Evolutionary conservation across 2,888 invertebrate genomes (phyloP).

Genomic region (Myathropa florea): DNA sequence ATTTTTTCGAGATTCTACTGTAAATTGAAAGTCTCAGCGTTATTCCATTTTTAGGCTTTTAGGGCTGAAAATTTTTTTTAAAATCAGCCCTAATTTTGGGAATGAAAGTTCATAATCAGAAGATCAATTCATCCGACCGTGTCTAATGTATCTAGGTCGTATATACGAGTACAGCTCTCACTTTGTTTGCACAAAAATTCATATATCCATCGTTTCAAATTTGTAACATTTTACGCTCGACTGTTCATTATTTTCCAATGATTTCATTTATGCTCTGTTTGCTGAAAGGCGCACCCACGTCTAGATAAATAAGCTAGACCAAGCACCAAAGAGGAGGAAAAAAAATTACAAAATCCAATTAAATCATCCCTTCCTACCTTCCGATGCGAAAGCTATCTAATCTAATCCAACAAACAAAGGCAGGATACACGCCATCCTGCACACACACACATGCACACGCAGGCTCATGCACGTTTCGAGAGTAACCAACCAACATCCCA

Average conservation of each 20-base stretch:
- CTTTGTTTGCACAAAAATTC: conserved; percentile 1
- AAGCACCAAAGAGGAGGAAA: neutral
- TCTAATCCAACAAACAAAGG: conserved; percentile 65
- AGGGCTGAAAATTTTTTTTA: too few species aligned
- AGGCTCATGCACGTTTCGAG: conserved; percentile 2
- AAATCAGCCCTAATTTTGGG: neutral
- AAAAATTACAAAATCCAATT: conserved; percentile 60
- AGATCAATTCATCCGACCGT: neutral
- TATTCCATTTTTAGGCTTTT: too few species aligned
- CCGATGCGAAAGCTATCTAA: conserved; percentile 42
- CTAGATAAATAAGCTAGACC: conserved; percentile 28
- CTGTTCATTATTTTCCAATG: conserved; percentile 52
- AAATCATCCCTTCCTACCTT: conserved; percentile 52
- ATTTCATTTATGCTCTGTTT: conserved; percentile 47
- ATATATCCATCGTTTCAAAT: neutral
- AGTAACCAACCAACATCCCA: conserved; percentile 28
- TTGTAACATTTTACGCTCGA: conserved; percentile 9
- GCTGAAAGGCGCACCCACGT: conserved; percentile 42
- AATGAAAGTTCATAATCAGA: neutral
- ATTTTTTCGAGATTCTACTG: too few species aligned
- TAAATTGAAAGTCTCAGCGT: too few species aligned
- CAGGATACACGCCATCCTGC: conserved; percentile 35
- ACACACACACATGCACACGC: conserved; percentile 27
- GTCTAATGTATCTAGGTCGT: neutral
- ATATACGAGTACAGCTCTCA: neutral